phyloP scores from a whole-genome alignment of 1,140 invertebrate species.

The Ceratitis capitata region DNA sequence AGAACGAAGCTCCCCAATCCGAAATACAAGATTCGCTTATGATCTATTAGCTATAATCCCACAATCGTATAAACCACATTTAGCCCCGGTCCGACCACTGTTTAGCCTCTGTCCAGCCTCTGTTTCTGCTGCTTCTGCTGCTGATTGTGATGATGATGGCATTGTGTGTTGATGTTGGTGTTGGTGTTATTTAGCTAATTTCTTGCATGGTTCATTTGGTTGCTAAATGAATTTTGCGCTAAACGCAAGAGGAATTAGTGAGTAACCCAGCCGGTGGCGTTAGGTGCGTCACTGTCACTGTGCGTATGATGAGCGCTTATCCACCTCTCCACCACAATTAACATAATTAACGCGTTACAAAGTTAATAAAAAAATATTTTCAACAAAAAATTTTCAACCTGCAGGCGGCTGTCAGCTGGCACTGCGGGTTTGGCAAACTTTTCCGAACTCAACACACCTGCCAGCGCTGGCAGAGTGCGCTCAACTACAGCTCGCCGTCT shows the following conservation, averaged over 20 bases:
- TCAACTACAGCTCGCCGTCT: not conserved
- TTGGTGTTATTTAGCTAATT: not conserved
- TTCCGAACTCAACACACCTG: not conserved
- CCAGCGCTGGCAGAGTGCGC: not conserved
- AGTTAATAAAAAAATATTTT: not conserved
- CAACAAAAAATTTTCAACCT: not conserved
- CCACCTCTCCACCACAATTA: not conserved
- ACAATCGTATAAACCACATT: not conserved
- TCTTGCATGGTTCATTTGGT: not conserved
- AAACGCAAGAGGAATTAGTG: conserved; percentile 4
- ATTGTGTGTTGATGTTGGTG: not conserved
- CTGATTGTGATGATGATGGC: no score
- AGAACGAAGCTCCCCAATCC: no score
- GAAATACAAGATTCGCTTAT: no score
- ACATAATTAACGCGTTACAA: not conserved
- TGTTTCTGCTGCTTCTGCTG: not conserved
- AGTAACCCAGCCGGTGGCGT: not conserved
- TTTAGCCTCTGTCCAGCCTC: no score
- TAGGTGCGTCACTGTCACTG: not conserved
- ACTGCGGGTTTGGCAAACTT: not conserved
- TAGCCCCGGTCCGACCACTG: no score
- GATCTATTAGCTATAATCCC: no score
- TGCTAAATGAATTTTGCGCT: conserved; percentile 22
- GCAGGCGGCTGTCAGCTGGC: not conserved
- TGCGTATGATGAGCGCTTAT: conserved; percentile 3